Percentiles rank a stretch among this genome's conserved stretches.
Conservation (phyloP, 2,888 invertebrate genomes). For the Chrysina gloriosa region DNA sequence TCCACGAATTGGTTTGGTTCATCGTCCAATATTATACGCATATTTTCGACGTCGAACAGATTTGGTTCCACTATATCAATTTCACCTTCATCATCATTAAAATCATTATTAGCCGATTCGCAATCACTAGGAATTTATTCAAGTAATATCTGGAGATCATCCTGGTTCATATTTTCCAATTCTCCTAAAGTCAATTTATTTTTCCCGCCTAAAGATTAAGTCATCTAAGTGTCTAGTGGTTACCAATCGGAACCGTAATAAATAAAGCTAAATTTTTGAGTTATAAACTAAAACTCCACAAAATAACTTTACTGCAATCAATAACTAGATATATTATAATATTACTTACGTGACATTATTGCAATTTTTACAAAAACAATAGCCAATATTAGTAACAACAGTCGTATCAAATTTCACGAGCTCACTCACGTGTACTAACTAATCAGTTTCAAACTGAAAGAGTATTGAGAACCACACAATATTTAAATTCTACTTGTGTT, state of each 20-base stretch:
- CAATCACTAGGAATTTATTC: too few species aligned
- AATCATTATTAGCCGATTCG: not conserved
- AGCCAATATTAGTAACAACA: not conserved
- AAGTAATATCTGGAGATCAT: too few species aligned
- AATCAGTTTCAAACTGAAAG: too few species aligned
- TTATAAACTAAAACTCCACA: not conserved
- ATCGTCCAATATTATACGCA: not conserved
- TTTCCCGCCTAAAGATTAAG: too few species aligned
- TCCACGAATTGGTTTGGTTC: not conserved
- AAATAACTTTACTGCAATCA: too few species aligned
- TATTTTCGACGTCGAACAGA: not conserved
- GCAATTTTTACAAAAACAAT: constrained; percentile 2
- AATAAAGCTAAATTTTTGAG: not conserved
- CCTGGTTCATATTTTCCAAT: not conserved
- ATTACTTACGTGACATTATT: constrained; percentile 13
- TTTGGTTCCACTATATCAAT: too few species aligned
- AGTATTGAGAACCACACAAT: too few species aligned
- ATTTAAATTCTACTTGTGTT: too few species aligned
- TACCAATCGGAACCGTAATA: not conserved
- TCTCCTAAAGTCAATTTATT: not conserved
- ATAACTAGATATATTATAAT: not conserved
- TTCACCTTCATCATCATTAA: too few species aligned
- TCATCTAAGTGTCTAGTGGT: too few species aligned
- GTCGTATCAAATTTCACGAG: too few species aligned
- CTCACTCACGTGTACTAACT: too few species aligned